A percentile compares a stretch with the other conserved stretches of the same genome.
These are phyloP conservation scores for Nilaparvata lugens DNA, from an alignment of 1,140 invertebrate species.

Conservation along the genomic window DNA sequence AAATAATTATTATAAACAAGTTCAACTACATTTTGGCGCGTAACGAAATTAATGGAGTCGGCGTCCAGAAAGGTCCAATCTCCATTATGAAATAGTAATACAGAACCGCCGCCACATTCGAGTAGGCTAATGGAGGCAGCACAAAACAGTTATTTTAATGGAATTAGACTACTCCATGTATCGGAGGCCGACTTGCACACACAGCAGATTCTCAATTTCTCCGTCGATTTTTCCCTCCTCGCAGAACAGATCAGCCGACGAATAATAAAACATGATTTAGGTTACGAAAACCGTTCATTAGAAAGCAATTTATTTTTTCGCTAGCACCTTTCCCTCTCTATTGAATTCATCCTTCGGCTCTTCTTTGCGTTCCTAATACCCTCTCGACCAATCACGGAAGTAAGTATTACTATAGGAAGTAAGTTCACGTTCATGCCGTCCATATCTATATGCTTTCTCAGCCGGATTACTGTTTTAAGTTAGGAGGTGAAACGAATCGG, in stretches of 20 bases:
- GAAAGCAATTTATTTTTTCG: conserved; percentile 5
- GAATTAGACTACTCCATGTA: neutral
- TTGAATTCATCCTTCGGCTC: too few relatives aligned
- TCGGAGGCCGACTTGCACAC: neutral
- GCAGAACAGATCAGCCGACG: neutral
- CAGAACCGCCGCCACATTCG: neutral
- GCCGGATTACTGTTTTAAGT: too few relatives aligned
- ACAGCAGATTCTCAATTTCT: neutral
- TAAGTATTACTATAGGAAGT: too few relatives aligned
- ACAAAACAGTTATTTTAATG: neutral
- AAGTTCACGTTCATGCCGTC: too few relatives aligned
- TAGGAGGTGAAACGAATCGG: too few relatives aligned
- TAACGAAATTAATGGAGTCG: conserved; percentile 2
- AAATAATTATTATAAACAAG: neutral
- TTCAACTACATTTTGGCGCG: conserved; percentile 1
- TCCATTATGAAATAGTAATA: conserved; percentile 2
- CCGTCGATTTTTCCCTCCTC: too few relatives aligned
- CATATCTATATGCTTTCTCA: too few relatives aligned
- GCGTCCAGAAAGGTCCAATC: neutral
- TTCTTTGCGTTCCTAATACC: too few relatives aligned
- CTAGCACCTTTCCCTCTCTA: neutral
- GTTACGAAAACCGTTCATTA: conserved; percentile 3
- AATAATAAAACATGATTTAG: conserved; percentile 5
- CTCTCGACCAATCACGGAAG: too few relatives aligned
- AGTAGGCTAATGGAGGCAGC: neutral